These are phyloP conservation scores for Nothura maculosa DNA, from an alignment of 2,797 vertebrate species.

Conservation along the genomic window DNA sequence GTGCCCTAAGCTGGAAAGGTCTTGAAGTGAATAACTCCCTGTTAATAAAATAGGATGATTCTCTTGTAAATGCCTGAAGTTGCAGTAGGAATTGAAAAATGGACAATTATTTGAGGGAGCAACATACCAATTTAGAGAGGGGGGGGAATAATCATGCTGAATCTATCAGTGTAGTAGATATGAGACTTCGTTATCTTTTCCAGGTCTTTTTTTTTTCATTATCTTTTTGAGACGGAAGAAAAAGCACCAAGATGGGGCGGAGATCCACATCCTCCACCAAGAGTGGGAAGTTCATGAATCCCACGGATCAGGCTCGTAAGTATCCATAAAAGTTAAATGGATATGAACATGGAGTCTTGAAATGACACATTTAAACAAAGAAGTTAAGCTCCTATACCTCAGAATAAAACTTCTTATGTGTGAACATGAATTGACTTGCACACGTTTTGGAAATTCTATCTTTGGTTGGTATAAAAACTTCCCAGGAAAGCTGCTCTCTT, in stretches of 20 bases:
- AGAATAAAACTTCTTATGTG: background rate
- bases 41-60: background rate
- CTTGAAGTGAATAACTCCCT: background rate
- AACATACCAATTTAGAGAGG: background rate
- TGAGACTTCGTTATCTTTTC: constrained; percentile 12
- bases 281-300: constrained; percentile 99
- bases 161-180: background rate
- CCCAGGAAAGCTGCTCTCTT: background rate
- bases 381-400: background rate
- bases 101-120: background rate
- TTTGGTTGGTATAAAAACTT: background rate
- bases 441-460: background rate
- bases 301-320: constrained; percentile 98
- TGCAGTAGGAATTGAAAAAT: background rate
- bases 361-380: background rate
- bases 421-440: background rate
- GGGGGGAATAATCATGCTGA: background rate
- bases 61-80: background rate
- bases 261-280: constrained; percentile 99
- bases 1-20: background rate
- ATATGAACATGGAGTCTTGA: background rate
- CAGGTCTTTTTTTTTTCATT: constrained; percentile 9
- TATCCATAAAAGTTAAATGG: constrained; percentile 15
- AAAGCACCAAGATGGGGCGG: constrained; percentile 89
- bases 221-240: background rate